Evolutionary conservation across 2,113 vertebrate genomes (phyloP).

Genomic region (Cnemophilus loriae): DNA sequence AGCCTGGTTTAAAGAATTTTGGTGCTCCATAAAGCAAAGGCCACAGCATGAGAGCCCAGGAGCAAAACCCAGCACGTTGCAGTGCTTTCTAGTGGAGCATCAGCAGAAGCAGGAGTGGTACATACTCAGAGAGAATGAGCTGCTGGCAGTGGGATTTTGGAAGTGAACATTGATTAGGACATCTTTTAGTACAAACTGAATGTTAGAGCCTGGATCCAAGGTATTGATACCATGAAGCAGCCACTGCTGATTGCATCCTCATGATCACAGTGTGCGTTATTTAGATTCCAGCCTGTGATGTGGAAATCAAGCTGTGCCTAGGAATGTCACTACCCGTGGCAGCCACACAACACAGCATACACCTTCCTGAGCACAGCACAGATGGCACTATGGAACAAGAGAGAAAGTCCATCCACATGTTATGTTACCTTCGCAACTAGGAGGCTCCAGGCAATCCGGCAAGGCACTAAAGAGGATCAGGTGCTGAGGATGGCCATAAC

Average conservation of each 20-base stretch:
- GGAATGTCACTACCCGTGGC: not conserved
- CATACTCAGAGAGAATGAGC: fast-evolving
- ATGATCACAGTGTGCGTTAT: not conserved
- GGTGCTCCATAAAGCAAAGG: not conserved
- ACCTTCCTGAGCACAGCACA: not conserved
- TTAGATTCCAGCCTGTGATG: not conserved
- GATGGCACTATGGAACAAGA: not conserved
- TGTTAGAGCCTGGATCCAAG: not conserved
- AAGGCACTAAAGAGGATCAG: not conserved
- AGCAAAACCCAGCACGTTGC: not conserved
- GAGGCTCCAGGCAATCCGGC: not conserved
- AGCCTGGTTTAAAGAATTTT: not conserved
- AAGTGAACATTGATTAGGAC: not conserved
- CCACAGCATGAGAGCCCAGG: not conserved
- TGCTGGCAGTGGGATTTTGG: not conserved
- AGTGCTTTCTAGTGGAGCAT: not conserved
- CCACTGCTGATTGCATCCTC: not conserved
- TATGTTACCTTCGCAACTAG: not conserved
- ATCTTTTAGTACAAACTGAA: not conserved
- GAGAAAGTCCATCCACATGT: not conserved
- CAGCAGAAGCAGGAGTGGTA: not conserved
- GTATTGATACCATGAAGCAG: not conserved
- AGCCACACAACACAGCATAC: not conserved
- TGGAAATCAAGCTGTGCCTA: not conserved
- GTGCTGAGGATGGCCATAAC: not conserved